Percentiles rank a stretch among this genome's conserved stretches.
These are phyloP conservation scores for Apostichopus japonicus DNA, from an alignment of 35 echinoderm and acorn worm genomes.

Conservation along the genomic window DNA sequence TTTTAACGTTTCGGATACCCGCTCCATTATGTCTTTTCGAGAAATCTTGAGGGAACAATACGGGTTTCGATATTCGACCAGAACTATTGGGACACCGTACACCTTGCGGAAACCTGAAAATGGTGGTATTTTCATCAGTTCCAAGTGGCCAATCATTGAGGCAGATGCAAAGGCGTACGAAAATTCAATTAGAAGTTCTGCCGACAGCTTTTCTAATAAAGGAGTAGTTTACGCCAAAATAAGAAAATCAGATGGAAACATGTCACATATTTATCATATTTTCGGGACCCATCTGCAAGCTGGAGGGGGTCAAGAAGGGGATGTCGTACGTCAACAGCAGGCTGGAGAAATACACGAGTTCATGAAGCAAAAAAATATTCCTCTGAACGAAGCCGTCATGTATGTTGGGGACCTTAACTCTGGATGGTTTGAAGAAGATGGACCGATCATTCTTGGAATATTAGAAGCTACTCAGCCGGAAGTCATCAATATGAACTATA, in stretches of 20 bases:
- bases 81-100: constrained; percentile 72
- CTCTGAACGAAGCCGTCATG: constrained; percentile 64
- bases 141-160: constrained; percentile 75
- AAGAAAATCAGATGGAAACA: constrained; percentile 43
- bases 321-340: constrained; percentile 50
- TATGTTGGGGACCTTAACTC: constrained; percentile 77
- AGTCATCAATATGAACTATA: constrained; percentile 57
- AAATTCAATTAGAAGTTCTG: constrained; percentile 28
- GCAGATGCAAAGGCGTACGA: constrained; percentile 64
- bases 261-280: constrained; percentile 45
- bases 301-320: constrained; percentile 8
- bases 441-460: constrained; percentile 57
- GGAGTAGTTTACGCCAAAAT: constrained; percentile 72
- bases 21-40: constrained; percentile 58
- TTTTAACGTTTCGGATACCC: constrained; percentile 47
- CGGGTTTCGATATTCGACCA: constrained; percentile 81
- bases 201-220: constrained; percentile 63
- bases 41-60: constrained; percentile 79
- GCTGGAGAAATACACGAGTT: constrained; percentile 59
- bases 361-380: constrained; percentile 61
- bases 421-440: constrained; percentile 38
- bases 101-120: constrained; percentile 55
- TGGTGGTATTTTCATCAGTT: constrained; percentile 68
- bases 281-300: constrained; percentile 79
- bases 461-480: constrained; percentile 58